Conservation (phyloP, 64 coral and sea anemone genomes). For the Astreopora myriophthalma region DNA sequence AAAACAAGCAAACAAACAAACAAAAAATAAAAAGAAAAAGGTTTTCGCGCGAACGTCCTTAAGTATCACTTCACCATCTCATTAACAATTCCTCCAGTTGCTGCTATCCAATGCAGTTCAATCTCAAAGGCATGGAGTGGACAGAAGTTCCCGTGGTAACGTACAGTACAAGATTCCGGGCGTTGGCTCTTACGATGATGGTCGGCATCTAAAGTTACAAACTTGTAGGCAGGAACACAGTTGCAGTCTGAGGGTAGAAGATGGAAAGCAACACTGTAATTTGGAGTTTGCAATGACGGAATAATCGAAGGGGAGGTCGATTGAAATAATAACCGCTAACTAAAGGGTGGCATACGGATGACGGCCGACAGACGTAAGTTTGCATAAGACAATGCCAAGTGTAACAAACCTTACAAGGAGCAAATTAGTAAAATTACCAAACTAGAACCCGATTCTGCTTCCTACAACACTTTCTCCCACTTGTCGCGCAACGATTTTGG, state of each 20-base stretch:
- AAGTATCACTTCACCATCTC: conserved; percentile 68
- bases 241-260: background rate
- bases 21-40: too few species aligned
- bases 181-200: conserved; percentile 75
- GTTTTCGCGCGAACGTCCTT: too few species aligned
- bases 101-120: conserved; percentile 92
- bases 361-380: too few species aligned
- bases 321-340: background rate
- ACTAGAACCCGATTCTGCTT: too few species aligned
- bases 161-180: conserved; percentile 84
- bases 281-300: background rate
- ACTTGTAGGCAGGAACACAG: conserved; percentile 76
- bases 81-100: conserved; percentile 86
- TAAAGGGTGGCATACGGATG: too few species aligned
- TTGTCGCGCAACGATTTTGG: too few species aligned
- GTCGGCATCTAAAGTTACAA: conserved; percentile 76
- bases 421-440: too few species aligned
- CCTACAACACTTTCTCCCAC: too few species aligned
- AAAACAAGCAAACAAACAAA: too few species aligned
- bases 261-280: background rate
- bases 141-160: conserved; percentile 95
- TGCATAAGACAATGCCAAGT: too few species aligned
- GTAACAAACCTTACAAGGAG: too few species aligned
- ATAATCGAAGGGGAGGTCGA: too few species aligned
- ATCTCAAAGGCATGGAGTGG: conserved; percentile 81